Evolutionary conservation across 2,888 invertebrate genomes (phyloP), one percentile per base, ranked within the genome.

Genomic region (Alloplasta piceator): DNA sequence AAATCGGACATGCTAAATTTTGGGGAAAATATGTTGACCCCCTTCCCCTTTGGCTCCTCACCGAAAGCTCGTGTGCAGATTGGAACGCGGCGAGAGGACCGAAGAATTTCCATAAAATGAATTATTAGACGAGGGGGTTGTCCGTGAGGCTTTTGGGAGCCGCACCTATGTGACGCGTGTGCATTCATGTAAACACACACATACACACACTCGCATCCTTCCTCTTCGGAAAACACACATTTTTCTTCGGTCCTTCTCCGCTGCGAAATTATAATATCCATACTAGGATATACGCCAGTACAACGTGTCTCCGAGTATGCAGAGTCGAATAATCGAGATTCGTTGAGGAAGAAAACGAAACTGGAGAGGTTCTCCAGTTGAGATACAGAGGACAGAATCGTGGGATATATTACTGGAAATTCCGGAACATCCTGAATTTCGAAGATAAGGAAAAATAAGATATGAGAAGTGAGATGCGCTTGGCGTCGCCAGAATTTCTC

Each of bases 11-110:
- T 86, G 89, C 88, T 88, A 90, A 92, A 91, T 91, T 91, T 91
- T 88, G 82, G 86, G 87, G 85, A 91, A 92, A 92, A 91, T 91
- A 91, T 91, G 92, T 90, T 90, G 85, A 82, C 85, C 84, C 83
- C 76, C 70, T 26, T 43, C 26, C 61, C 61, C 63, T 41, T 58
- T 48, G 16, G 67, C 61, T 48, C 61, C 68, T 39, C 60, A 26
- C 58, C 26, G 39, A 70, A 55, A 76, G 52, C 55, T 14, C n/a
- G 61, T 56, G 63, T 39, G 38, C 48, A 46, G 14, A 46, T 38
- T 46, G 67, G 46, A 72, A 73, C 14, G 64, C 52, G 56, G 14
- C 7, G 41, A 56, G 66, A 70, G 70, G 63, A 74, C 63, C 36
- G 48, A 39, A 63, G 61, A 73, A 89, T 89, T 89, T 90, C 87